Base-by-base conservation (phyloP, 1,140 invertebrate genomes). In the Bombus waltoni region DNA sequence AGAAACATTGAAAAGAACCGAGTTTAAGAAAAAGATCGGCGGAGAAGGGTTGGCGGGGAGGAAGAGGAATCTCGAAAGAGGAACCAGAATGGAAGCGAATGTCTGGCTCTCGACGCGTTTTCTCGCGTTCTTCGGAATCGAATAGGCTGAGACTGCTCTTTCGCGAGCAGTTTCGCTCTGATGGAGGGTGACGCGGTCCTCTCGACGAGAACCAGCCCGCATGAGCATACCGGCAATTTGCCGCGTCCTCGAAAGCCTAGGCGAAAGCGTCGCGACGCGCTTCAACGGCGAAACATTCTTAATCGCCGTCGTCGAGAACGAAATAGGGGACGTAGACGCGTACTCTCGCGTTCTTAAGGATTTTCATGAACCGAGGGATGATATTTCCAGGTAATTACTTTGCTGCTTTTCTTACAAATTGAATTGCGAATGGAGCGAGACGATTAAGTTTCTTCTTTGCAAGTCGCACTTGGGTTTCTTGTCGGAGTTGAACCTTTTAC, bases 71-170 rank as follows among this genome's bases (percentile, higher is more conserved):
- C 11, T 15, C 3, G 42, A 22, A 35, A 32, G 38, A 28, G 47
- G 65, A 18, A 66, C 32, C 38, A 68, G 40, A 84, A 80, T 71
- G 53, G 75, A 62, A 62, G 76, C 66, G 47, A 57, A 53, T 53
- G 77, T 81, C 70, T 74, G 84, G 47, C 62, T 44, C 62, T 82
- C 73, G 71, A 83, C 42, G 47, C 65, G 40, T 71, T 86, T 83
- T 66, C 68, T 76, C 85, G 65, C 70, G n/a, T 65, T 71, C 40
- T n/a, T 11, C 22, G 32, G 65, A 62, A 84, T 84, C 66, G 75
- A 77, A 79, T 79, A 78, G 75, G 83, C 65, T 72, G 83, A 72
- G 68, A 40, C 83, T 80, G 83, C 83, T 85, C 76, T 80, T 85
- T 72, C 77, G 53, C 75, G 80, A 66, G 65, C 53, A 76, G 72